Evolutionary conservation across 2,797 vertebrate genomes (phyloP).

Genomic region (Brotula barbata): DNA sequence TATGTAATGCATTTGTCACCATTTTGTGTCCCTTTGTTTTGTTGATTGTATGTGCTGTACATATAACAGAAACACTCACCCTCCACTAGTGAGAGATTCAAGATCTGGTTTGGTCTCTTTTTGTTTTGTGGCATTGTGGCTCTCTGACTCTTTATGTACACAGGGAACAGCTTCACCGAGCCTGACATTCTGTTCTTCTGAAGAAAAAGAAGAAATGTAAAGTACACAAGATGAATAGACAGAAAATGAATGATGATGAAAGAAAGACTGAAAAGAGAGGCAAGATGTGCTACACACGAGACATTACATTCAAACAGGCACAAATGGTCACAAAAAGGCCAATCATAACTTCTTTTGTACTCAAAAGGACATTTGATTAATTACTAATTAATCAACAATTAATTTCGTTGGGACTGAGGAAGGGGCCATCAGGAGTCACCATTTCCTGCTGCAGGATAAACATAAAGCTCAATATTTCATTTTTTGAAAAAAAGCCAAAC

Average conservation of each 20-base stretch:
- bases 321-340: no score
- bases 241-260: no score
- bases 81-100: constrained; percentile 56
- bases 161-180: constrained; percentile 28
- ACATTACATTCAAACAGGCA: background rate
- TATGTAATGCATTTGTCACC: no score
- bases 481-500: no score
- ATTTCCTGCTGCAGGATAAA: no score
- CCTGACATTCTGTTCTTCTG: constrained; percentile 55
- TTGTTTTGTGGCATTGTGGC: constrained; percentile 48
- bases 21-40: background rate
- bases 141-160: constrained; percentile 26
- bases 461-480: no score
- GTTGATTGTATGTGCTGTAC: background rate
- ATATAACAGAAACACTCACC: constrained; percentile 61
- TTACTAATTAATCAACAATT: no score
- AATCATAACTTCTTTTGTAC: background rate
- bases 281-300: no score
- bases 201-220: background rate
- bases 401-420: no score
- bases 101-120: constrained; percentile 50
- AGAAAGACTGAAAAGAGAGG: no score
- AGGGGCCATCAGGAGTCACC: no score
- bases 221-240: background rate
- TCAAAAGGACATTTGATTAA: no score